Evolutionary conservation across 1,140 invertebrate species (phyloP), one percentile per base, ranked within the genome.

Genomic region (Leguminivora glycinivorella): DNA sequence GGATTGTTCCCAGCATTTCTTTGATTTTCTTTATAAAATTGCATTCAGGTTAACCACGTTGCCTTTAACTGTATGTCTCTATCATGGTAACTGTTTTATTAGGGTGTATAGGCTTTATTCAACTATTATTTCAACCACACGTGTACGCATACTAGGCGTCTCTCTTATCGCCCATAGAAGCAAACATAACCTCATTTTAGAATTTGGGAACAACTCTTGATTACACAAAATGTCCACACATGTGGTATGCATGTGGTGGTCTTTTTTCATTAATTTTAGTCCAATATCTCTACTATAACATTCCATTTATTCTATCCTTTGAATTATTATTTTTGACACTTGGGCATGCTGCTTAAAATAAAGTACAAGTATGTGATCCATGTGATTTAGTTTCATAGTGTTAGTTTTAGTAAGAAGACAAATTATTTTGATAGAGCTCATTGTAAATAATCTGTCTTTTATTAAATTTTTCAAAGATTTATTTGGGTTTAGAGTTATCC

Each of bases 151-250:
- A 19, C 5, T 1, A 22, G 47, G 47, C 47, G 40, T 43, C 40
- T 26, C 6, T 43, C 40, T 26, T n/a, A 31, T 63, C 58, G 26
- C n/a, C n/a, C n/a, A 6, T 14, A 60, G 12, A 29, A 63, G 58
- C 58, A 29, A 34, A 29, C 25, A 22, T 63, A 63, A 63, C 58
- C 58, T 63, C 12, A 34, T 63, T 63, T 63, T 31, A 1, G 0
- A 38, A 6, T 52, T 52, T 22, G 29, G 25, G 26, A 1, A 31
- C n/a, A 31, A 31, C 24, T 25, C 17, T n/a, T 31, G n/a, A 29
- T 17, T 17, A 60, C 22, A 58, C 25, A 25, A 12, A 12, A 25
- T 58, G 56, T n/a, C 22, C 14, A 10, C 56, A 14, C 24, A 25
- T 58, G 40, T 43, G 14, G 40, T n/a, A n/a, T n/a, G n/a, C 22